Base-by-base conservation (phyloP, 2,797 vertebrate species). In the Vireo griseus region DNA sequence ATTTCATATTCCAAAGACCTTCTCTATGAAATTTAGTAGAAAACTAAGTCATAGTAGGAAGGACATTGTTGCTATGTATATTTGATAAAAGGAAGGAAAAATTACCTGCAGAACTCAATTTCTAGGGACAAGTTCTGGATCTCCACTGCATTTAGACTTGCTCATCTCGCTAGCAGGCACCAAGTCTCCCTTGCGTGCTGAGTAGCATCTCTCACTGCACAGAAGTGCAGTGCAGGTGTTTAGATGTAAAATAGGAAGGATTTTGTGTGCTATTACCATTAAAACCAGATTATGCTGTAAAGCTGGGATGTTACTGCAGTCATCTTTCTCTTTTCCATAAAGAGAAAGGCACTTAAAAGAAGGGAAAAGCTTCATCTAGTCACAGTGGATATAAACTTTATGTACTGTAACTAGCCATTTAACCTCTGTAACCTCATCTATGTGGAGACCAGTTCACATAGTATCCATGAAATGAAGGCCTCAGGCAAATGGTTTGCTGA, bases 381-480 rank as follows among this genome's bases (percentile, higher is more conserved):
- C 87, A 88, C 54, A 88, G 54, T 81, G 88, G 80, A 92, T 95
- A 95, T 97, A 98, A 97, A 97, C 42, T 97, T 97, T 95, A 96
- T 96, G 92, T 95, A 40, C 94, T 89, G 90, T 92, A 96, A 94
- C 94, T 74, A 88, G 88, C 86, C 90, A 22, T 95, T 95, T 97
- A 96, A 97, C 96, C 96, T 94, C 85, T 94, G 75, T 85, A 90
- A 39, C 90, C 88, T 79, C 74, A 76, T 88, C 92, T 91, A 16
- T 92, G 92, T 50, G 59, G 95, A 96, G 91, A 96, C 88, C 80
- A 76, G 92, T 87, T 91, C 71, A 76, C 39, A 66, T 7, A 92
- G 90, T 72, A 92, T 50, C 88, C 83, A 58, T 96, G 92, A 95
- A 94, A 94, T 76, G 76, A 91, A 84, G 84, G 58, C 79, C 79